A percentile compares a stretch with the other conserved stretches of the same genome.
phyloP scores from a whole-genome alignment of 2,888 invertebrate species.

The Limnephilus marmoratus region DNA sequence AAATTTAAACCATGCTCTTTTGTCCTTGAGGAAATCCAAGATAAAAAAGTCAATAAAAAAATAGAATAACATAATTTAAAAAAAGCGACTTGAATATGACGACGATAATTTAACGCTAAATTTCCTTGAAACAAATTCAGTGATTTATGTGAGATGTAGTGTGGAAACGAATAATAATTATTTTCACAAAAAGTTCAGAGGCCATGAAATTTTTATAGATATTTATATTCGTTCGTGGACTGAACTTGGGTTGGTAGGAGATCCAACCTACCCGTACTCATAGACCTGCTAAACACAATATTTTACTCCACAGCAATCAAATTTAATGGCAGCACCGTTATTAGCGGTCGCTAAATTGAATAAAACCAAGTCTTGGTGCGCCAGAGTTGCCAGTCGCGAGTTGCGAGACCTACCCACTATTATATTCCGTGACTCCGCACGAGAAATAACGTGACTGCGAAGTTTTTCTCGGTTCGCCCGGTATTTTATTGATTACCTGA shows the following conservation, averaged over 20 bases:
- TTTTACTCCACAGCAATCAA: background rate
- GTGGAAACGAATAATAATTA: background rate
- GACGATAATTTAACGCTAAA: too few species aligned
- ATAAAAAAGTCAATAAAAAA: too few species aligned
- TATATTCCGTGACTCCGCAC: constrained; percentile 28
- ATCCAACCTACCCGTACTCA: background rate
- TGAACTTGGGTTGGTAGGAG: background rate
- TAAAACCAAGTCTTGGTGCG: background rate
- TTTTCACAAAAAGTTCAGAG: background rate
- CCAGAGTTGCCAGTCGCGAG: background rate
- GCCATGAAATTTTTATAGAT: background rate
- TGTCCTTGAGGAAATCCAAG: background rate
- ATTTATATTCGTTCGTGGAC: background rate
- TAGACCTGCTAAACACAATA: background rate
- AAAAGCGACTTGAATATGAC: too few species aligned
- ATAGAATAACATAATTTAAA: too few species aligned
- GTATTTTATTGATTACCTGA: constrained; percentile 31
- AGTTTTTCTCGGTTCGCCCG: constrained; percentile 34
- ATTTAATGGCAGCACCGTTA: background rate
- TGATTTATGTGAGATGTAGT: background rate
- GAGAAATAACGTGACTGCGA: constrained; percentile 41
- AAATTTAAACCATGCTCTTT: background rate
- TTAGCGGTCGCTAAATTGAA: background rate
- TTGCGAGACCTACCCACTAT: constrained; percentile 4
- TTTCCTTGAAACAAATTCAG: too few species aligned